These are phyloP conservation scores for Slavum lentiscoides DNA, from an alignment of 2,888 invertebrate species.

Conservation along the genomic window DNA sequence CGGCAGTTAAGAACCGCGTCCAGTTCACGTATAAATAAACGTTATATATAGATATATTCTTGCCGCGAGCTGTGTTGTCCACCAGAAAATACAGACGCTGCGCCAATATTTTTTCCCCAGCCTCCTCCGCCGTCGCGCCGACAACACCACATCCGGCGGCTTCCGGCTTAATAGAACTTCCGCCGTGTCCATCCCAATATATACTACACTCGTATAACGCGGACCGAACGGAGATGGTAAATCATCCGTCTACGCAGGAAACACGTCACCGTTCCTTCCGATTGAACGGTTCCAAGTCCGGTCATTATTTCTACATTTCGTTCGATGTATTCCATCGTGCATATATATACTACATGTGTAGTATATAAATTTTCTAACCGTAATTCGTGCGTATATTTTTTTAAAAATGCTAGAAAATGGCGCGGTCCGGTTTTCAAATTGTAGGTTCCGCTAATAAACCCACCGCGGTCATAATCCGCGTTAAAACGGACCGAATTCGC, in stretches of 20 bases:
- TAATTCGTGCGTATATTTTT: no score
- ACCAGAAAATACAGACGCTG: neutral
- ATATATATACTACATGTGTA: no score
- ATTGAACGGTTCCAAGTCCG: constrained; percentile 34
- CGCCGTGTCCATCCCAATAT: constrained; percentile 10
- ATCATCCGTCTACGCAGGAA: constrained; percentile 46
- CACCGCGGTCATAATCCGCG: no score
- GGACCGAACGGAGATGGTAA: constrained; percentile 5
- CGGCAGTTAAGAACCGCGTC: constrained; percentile 15
- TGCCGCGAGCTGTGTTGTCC: constrained; percentile 24
- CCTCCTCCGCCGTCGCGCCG: neutral
- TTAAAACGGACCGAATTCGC: no score
- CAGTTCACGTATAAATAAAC: constrained; percentile 47
- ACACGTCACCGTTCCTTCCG: constrained; percentile 36
- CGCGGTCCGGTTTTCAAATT: no score
- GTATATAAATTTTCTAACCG: neutral
- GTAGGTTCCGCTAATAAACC: no score
- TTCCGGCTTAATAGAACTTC: constrained; percentile 44
- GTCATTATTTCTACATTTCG: constrained; percentile 36
- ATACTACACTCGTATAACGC: no score
- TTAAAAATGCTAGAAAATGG: no score
- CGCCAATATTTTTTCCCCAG: constrained; percentile 32
- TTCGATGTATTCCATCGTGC: neutral
- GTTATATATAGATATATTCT: constrained; percentile 10
- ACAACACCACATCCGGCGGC: constrained; percentile 13